Evolutionary conservation across 2,797 vertebrate species (phyloP).

Genomic region (Phrynocephalus guinanensis): DNA sequence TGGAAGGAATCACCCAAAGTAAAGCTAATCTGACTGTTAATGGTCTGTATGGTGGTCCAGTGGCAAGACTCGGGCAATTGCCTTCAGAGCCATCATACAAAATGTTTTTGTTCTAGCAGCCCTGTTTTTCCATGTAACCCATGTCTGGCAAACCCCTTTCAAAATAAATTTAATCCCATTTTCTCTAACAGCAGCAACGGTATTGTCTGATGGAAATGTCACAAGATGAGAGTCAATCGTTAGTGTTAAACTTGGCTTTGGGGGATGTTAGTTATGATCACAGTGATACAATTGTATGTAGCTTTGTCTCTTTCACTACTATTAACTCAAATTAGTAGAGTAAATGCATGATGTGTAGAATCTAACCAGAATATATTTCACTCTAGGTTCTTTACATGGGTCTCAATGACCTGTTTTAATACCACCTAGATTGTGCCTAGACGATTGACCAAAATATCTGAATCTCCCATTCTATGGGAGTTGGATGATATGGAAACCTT

Average conservation of each 20-base stretch:
- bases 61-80: background rate
- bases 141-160: too few species aligned
- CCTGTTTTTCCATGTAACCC: background rate
- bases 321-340: background rate
- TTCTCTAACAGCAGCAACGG: background rate
- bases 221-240: too few species aligned
- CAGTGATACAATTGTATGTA: too few species aligned
- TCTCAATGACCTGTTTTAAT: background rate
- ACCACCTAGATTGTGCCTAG: background rate
- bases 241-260: too few species aligned
- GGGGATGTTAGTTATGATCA: too few species aligned
- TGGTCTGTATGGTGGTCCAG: background rate
- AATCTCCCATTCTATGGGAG: background rate
- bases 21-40: background rate
- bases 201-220: background rate
- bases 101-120: background rate
- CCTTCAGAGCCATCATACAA: background rate
- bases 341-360: background rate
- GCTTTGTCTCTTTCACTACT: background rate
- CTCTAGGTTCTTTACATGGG: background rate
- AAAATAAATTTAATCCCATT: too few species aligned
- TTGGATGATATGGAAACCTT: background rate
- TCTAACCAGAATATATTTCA: too few species aligned
- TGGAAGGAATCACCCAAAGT: background rate
- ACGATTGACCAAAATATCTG: background rate